Conservation (phyloP, 2,888 invertebrate species). For the Plebejus melissa region DNA sequence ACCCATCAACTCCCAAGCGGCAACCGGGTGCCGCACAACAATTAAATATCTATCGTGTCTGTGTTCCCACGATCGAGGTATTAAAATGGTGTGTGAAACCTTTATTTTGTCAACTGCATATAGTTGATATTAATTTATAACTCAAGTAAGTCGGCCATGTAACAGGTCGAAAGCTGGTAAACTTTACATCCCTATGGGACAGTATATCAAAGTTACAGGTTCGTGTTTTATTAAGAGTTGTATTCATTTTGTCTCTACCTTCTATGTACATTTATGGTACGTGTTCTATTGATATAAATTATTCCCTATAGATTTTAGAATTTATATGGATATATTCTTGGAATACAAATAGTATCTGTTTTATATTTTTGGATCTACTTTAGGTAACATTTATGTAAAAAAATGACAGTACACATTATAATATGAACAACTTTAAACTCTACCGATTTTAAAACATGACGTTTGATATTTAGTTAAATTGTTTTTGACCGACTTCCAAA, state of each 20-base stretch:
- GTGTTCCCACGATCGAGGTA: too few species aligned
- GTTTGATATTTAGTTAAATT: background rate
- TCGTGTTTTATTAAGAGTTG: background rate
- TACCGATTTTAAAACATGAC: background rate
- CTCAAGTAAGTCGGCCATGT: background rate
- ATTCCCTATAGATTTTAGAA: background rate
- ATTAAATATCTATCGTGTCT: too few species aligned
- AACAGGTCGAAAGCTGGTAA: background rate
- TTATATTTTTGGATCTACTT: too few species aligned
- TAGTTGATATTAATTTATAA: background rate
- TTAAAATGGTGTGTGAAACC: too few species aligned
- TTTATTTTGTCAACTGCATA: too few species aligned
- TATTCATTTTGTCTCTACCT: background rate
- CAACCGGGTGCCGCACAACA: too few species aligned
- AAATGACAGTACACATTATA: too few species aligned
- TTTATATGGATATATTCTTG: background rate
- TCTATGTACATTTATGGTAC: background rate
- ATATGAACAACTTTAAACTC: background rate
- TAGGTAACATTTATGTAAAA: too few species aligned
- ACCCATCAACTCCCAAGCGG: too few species aligned
- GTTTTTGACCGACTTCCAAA: background rate
- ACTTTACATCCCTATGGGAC: conserved; percentile 4
- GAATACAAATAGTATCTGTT: background rate
- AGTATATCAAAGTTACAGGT: conserved; percentile 9
- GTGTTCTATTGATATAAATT: background rate